phyloP scores from a whole-genome alignment of 30 jellyfish, hydroid and myxozoan species.

The Hydractinia symbiolongicarpus region DNA sequence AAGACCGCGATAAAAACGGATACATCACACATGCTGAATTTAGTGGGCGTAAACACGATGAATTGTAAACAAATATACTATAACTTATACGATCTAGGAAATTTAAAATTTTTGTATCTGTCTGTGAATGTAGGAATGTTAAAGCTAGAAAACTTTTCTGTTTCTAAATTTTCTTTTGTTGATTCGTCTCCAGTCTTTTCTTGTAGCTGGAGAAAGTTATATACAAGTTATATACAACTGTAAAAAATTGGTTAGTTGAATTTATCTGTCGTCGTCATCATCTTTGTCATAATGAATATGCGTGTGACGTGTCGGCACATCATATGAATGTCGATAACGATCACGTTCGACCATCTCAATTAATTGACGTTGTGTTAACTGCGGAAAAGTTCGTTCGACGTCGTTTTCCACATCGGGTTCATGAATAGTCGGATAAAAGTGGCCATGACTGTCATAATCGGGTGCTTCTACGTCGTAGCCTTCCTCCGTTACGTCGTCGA shows the following conservation, averaged over 20 bases:
- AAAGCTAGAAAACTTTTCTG: too few relatives aligned
- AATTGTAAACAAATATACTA: slow-evolving; percentile 33
- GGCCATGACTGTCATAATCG: slow-evolving; percentile 80
- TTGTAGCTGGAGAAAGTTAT: too few relatives aligned
- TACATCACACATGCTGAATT: slow-evolving; percentile 69
- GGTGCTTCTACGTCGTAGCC: slow-evolving; percentile 92
- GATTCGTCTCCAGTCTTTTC: too few relatives aligned
- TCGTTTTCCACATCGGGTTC: slow-evolving; percentile 65
- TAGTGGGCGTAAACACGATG: slow-evolving; percentile 82
- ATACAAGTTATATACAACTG: background rate
- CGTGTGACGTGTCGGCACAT: background rate
- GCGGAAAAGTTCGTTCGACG: slow-evolving; percentile 27
- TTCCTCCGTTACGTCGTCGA: slow-evolving; percentile 56
- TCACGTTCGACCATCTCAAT: background rate
- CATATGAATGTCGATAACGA: background rate
- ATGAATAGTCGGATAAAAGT: slow-evolving; percentile 61
- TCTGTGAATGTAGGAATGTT: too few relatives aligned
- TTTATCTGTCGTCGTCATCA: background rate
- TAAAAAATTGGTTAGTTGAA: background rate
- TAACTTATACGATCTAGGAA: background rate
- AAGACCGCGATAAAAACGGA: slow-evolving; percentile 76
- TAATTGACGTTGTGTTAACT: slow-evolving; percentile 8
- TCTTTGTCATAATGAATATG: slow-evolving; percentile 11
- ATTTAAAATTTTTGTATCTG: background rate
- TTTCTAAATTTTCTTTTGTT: too few relatives aligned